Conservation (phyloP, 2,113 vertebrate species). For the Euleptes europaea region DNA sequence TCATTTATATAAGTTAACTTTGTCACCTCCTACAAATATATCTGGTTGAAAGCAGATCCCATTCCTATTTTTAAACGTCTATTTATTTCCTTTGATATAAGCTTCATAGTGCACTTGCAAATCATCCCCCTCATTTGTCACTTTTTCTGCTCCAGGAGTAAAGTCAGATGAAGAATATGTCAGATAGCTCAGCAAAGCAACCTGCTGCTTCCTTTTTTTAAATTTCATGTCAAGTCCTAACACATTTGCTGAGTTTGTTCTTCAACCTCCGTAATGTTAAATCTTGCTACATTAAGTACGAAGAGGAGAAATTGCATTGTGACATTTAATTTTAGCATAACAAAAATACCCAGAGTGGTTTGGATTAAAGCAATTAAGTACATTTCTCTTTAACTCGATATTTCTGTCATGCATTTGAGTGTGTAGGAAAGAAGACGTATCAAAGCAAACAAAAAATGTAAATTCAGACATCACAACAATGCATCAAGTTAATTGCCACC, state of each 20-base stretch:
- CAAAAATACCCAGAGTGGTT: slow-evolving; percentile 8
- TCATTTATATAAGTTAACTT: slow-evolving; percentile 10
- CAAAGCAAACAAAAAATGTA: neutral
- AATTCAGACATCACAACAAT: neutral
- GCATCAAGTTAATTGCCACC: neutral
- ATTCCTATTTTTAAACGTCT: neutral
- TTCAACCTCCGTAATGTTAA: slow-evolving; percentile 1
- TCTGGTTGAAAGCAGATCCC: neutral
- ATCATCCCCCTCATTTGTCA: neutral
- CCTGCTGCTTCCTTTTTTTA: slow-evolving; percentile 11
- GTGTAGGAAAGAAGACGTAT: neutral
- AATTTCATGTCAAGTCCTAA: slow-evolving; percentile 28
- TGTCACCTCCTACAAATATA: slow-evolving; percentile 1
- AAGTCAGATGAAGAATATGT: slow-evolving; percentile 15
- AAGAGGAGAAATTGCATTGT: slow-evolving; percentile 12
- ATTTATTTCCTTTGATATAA: neutral
- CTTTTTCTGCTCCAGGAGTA: neutral
- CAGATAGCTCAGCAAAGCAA: neutral
- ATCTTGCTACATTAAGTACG: slow-evolving; percentile 24
- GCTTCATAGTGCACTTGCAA: neutral
- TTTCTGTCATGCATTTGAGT: neutral
- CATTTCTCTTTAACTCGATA: neutral
- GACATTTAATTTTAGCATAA: slow-evolving; percentile 34
- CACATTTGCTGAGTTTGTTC: slow-evolving; percentile 13
- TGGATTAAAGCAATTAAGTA: neutral